These are phyloP conservation scores for Uria aalge DNA, from an alignment of 2,113 vertebrate species.

Conservation along the genomic window DNA sequence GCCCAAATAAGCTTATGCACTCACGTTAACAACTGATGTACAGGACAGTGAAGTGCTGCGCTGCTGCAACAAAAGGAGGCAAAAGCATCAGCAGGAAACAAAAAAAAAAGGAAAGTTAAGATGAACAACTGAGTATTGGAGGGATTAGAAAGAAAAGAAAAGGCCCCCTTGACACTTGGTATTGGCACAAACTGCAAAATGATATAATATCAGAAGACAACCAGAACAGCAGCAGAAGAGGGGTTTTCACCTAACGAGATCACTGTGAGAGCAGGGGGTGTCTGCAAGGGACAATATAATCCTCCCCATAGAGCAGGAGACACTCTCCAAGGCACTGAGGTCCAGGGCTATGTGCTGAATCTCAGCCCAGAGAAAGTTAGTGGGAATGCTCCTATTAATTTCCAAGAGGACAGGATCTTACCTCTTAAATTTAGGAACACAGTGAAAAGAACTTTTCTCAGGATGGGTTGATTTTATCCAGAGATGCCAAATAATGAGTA, in stretches of 20 bases:
- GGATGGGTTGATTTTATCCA: not conserved
- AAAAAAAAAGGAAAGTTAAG: not conserved
- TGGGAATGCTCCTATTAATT: not conserved
- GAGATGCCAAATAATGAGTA: not conserved
- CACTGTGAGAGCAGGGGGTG: accelerated
- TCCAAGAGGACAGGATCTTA: not conserved
- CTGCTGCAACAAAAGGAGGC: not conserved
- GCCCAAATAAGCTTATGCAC: accelerated
- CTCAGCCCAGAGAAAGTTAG: not conserved
- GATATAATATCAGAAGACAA: not conserved
- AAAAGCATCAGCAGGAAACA: not conserved
- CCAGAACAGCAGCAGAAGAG: not conserved
- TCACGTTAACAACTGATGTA: not conserved
- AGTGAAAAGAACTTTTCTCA: not conserved
- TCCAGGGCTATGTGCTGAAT: not conserved
- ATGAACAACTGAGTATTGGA: not conserved
- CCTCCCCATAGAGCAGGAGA: not conserved
- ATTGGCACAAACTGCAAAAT: not conserved
- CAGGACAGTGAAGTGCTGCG: not conserved
- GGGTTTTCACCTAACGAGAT: not conserved
- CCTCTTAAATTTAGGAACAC: not conserved
- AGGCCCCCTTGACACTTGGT: not conserved
- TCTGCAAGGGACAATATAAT: not conserved
- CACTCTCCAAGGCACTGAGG: not conserved
- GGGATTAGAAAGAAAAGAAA: not conserved